phyloP scores from a whole-genome alignment of 2,888 invertebrate species.

The Venusia cambrica region DNA sequence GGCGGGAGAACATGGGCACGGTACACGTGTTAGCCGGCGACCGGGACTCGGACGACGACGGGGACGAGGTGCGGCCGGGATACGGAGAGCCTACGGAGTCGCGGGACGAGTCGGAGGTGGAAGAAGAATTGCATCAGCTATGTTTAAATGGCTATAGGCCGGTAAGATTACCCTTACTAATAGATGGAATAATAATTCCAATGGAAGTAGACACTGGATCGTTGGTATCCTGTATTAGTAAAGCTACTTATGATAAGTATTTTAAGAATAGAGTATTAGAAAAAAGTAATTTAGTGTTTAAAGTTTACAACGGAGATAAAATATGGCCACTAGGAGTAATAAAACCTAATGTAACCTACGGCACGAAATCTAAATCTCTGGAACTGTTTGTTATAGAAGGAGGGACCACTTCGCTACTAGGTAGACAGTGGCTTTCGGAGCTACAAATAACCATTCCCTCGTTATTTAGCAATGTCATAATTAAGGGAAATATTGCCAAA shows the following conservation, averaged over 20 bases:
- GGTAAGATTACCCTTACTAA: not conserved
- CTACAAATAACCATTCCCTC: constrained; percentile 1
- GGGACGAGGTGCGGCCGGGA: not conserved
- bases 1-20: too few relatives aligned
- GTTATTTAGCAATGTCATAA: not conserved
- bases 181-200: not conserved
- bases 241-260: not conserved
- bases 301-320: constrained; percentile 1
- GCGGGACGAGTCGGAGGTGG: not conserved
- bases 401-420: constrained; percentile 1
- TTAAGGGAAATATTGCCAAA: too few relatives aligned
- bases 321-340: too few relatives aligned
- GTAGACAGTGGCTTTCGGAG: constrained; percentile 6
- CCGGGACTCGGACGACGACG: not conserved
- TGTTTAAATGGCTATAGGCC: constrained; percentile 3
- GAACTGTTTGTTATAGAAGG: constrained; percentile 4
- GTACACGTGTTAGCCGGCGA: not conserved
- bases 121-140: constrained; percentile 1
- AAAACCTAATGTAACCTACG: too few relatives aligned
- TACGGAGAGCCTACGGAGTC: not conserved
- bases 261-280: not conserved
- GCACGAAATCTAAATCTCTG: not conserved
- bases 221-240: constrained; percentile 1
- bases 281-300: not conserved
- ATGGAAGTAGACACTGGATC: constrained; percentile 1